Percentiles rank a stretch among this genome's conserved stretches.
These are phyloP conservation scores for Xestia sexstrigata DNA, from an alignment of 2,888 invertebrate species.

Conservation along the genomic window DNA sequence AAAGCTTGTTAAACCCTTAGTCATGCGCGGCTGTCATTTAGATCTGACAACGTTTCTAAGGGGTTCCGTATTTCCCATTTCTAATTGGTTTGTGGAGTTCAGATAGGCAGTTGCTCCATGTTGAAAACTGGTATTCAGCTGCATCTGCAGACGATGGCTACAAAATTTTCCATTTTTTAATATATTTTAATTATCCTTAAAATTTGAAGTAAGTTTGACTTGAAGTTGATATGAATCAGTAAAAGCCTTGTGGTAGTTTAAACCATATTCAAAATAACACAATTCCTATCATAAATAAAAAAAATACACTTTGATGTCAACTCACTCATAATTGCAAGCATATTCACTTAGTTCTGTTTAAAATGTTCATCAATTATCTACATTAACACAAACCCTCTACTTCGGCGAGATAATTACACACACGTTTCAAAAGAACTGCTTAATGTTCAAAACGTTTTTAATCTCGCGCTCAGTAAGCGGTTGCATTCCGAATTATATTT, in stretches of 20 bases:
- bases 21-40: neutral
- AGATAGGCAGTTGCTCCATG: neutral
- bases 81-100: neutral
- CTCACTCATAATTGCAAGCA: neutral
- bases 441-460: slow-evolving; percentile 7
- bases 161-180: too few relatives aligned
- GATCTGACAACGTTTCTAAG: neutral
- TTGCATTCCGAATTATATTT: slow-evolving; percentile 10
- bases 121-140: too few relatives aligned
- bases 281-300: neutral
- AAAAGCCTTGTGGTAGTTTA: neutral
- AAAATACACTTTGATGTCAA: neutral
- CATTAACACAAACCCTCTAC: neutral
- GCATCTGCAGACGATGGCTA: too few relatives aligned
- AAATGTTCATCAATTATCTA: too few relatives aligned
- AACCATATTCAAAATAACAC: neutral
- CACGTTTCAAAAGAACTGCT: slow-evolving; percentile 7
- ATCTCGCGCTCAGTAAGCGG: slow-evolving; percentile 1
- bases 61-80: too few relatives aligned
- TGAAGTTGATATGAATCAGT: neutral
- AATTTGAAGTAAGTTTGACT: neutral
- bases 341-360: neutral
- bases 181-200: neutral
- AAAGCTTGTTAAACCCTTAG: neutral
- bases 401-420: slow-evolving; percentile 1